Percentiles rank a stretch among this genome's conserved stretches.
Conservation (phyloP, 2,113 vertebrate species). For the Sturnus vulgaris region DNA sequence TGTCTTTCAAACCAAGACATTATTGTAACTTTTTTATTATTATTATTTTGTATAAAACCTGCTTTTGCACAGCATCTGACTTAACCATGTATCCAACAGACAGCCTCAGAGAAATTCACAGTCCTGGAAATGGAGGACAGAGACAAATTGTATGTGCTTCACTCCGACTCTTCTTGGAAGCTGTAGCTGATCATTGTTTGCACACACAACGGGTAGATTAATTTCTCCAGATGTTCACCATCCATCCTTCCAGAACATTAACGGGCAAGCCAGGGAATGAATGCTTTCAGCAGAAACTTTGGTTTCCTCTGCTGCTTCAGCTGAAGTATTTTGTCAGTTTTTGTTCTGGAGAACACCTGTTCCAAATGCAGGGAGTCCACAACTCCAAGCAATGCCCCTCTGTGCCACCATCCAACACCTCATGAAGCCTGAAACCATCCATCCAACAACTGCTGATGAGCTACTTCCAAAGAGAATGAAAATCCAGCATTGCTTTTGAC, state of each 20-base stretch:
- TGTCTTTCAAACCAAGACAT: background rate
- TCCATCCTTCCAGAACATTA: background rate
- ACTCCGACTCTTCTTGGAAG: background rate
- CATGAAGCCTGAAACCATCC: background rate
- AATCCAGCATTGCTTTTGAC: background rate
- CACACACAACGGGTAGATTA: background rate
- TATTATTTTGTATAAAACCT: constrained; percentile 45
- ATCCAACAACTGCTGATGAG: background rate
- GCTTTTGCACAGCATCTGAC: constrained; percentile 24
- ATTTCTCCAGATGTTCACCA: constrained; percentile 1
- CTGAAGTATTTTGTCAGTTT: background rate
- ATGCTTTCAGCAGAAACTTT: background rate
- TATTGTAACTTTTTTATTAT: background rate
- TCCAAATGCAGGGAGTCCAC: background rate
- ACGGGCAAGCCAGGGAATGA: background rate
- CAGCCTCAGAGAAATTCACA: background rate
- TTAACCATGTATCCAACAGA: background rate
- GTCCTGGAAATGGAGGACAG: background rate
- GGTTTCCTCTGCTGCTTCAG: background rate
- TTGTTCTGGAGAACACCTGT: background rate
- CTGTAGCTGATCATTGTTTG: background rate
- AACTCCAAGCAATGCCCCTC: background rate
- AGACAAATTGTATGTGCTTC: background rate
- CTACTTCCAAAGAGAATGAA: background rate
- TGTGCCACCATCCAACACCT: accelerated